Percentiles rank a stretch among this genome's conserved stretches.
These are phyloP conservation scores for Chelonus insularis DNA, from an alignment of 1,140 invertebrate genomes.

Conservation along the genomic window DNA sequence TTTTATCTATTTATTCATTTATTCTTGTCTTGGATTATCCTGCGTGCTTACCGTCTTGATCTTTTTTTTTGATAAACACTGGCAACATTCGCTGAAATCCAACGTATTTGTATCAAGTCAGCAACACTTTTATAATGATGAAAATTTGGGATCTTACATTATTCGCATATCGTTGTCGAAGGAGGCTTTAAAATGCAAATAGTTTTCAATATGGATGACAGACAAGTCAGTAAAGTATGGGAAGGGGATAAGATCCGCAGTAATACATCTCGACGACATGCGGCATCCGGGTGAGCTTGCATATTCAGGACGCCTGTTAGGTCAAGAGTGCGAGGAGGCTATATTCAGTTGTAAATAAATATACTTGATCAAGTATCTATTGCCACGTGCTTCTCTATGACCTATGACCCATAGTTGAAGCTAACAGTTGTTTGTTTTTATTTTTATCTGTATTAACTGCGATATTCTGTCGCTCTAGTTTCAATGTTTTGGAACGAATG, in stretches of 20 bases:
- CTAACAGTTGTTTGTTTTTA: too few relatives aligned
- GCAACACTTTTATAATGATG: conserved; percentile 12
- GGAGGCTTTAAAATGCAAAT: conserved; percentile 48
- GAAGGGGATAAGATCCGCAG: conserved; percentile 47
- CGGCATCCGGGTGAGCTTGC: conserved; percentile 55
- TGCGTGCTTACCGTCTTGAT: conserved; percentile 5
- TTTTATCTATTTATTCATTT: too few relatives aligned
- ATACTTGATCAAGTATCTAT: not conserved
- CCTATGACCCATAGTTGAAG: too few relatives aligned
- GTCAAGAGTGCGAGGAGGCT: not conserved
- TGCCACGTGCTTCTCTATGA: not conserved
- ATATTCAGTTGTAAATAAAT: not conserved
- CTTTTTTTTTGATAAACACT: conserved; percentile 26
- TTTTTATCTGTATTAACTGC: too few relatives aligned
- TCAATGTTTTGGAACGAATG: too few relatives aligned
- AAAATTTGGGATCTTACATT: conserved; percentile 38
- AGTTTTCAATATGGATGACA: conserved; percentile 52
- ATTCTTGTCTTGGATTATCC: conserved; percentile 12
- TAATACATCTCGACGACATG: conserved; percentile 57
- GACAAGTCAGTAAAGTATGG: conserved; percentile 20
- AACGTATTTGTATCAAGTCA: not conserved
- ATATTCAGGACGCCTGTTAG: conserved; percentile 53
- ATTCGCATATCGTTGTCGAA: conserved; percentile 24
- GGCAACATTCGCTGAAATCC: conserved; percentile 30
- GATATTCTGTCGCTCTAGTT: too few relatives aligned